These are phyloP conservation scores for Macaria notata DNA, from an alignment of 2,888 invertebrate genomes.

Conservation along the genomic window DNA sequence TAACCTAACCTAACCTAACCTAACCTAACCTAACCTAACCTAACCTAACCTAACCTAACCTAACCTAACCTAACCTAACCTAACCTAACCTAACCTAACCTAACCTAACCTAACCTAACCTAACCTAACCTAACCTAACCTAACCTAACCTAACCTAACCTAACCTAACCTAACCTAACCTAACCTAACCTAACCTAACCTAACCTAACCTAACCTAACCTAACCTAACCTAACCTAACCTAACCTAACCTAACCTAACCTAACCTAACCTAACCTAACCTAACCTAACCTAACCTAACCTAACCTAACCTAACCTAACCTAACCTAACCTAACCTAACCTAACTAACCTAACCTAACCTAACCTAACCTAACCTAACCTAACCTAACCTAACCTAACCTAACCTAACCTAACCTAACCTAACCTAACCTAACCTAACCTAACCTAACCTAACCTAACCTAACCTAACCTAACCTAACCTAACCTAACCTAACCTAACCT, in stretches of 20 bases:
- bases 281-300: constrained; percentile 32
- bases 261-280: constrained; percentile 36
- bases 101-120: no score
- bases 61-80: no score
- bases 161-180: constrained; percentile 29
- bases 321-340: constrained; percentile 38
- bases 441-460: constrained; percentile 38
- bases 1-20: no score
- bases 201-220: constrained; percentile 32
- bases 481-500: constrained; percentile 7
- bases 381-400: constrained; percentile 35
- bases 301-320: constrained; percentile 39
- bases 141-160: constrained; percentile 29
- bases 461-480: constrained; percentile 27
- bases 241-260: constrained; percentile 37
- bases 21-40: no score
- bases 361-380: constrained; percentile 34
- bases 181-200: constrained; percentile 29
- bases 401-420: constrained; percentile 38
- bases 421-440: constrained; percentile 38
- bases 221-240: constrained; percentile 38
- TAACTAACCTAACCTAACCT: constrained; percentile 34
- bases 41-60: no score
- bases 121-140: constrained; percentile 29
- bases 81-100: no score